Evolutionary conservation across 2,113 vertebrate genomes (phyloP), one percentile per base, ranked within the genome.

Genomic region (Camelus dromedarius): DNA sequence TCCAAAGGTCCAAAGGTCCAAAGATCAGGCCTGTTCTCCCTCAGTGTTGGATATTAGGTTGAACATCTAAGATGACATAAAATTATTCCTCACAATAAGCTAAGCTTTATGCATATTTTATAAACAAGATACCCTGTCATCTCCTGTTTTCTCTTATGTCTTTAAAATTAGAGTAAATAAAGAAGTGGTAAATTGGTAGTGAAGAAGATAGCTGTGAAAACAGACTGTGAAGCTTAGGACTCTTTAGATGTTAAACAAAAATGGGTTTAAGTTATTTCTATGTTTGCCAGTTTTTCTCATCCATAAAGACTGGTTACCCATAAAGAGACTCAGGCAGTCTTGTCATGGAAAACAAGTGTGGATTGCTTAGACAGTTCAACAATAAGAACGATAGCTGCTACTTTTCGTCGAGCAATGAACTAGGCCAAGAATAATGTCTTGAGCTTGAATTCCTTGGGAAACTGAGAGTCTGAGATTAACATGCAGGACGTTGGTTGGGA

Each of bases 221-320:
- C 16, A 58, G 6, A 46, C 35, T 85, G 3, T 6, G 52, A 60
- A 73, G 10, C 19, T 67, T 86, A 89, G 87, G 76, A 75, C 32
- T 77, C 42, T 96, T 83, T 35, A 52, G 70, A 90, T 89, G 50
- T 70, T 84, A 81, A 93, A 91, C 77, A 93, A 96, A 86, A 82
- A 67, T 60, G 66, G 4, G 19, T 90, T 90, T 54, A 32, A 20
- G 30, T 85, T 91, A n/a, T 93, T 96, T 96, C 72, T 79, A 52
- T 69, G 81, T 88, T 79, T 97, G 70, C 26, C 54, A 38, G 42
- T 76, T 85, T 91, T 77, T 48, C 70, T 91, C 35, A 70, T 85
- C 62, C 26, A 64, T 88, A 58, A 80, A 91, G n/a, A 19, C 35
- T 90, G 80, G 48, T 84, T 24, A 83, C 11, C 28, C 56, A 24